These are phyloP conservation scores for Aphaenogaster floridana DNA, from an alignment of 1,140 invertebrate species.

Conservation along the genomic window DNA sequence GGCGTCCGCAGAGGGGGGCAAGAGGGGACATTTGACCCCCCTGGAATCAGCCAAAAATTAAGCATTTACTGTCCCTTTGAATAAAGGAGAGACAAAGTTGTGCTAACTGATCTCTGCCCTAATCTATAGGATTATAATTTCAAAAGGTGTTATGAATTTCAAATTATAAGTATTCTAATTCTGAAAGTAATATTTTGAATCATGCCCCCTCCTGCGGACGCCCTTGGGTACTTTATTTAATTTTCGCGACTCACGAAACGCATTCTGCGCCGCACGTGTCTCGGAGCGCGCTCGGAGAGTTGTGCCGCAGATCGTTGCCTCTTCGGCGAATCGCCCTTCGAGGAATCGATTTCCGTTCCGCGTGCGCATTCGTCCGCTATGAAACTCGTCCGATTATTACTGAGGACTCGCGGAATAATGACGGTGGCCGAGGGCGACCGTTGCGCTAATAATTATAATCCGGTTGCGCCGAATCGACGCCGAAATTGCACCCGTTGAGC, in stretches of 20 bases:
- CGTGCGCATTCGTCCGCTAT: not conserved
- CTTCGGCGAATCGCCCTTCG: conserved; percentile 58
- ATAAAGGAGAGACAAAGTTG: no score
- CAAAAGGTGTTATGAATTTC: no score
- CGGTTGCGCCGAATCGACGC: conserved; percentile 36
- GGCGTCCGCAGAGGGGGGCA: no score
- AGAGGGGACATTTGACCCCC: no score
- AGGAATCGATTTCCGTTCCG: conserved; percentile 68
- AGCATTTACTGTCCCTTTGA: no score
- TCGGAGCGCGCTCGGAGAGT: conserved; percentile 4
- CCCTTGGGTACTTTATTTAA: conserved; percentile 53
- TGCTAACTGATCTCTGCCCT: no score
- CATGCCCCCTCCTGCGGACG: no score
- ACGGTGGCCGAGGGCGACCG: conserved; percentile 8
- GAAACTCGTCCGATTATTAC: conserved; percentile 62
- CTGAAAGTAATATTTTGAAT: no score
- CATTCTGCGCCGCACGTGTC: conserved; percentile 22
- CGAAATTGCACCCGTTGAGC: conserved; percentile 24
- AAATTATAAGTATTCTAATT: no score
- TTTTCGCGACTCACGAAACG: conserved; percentile 57
- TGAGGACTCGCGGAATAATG: conserved; percentile 51
- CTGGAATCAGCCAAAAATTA: no score
- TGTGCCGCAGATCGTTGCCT: conserved; percentile 40
- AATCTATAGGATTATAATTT: no score
- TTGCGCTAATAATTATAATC: conserved; percentile 66